Evolutionary conservation across 2,113 vertebrate species (phyloP), one percentile per base, ranked within the genome.

Genomic region (Grallaria varia): DNA sequence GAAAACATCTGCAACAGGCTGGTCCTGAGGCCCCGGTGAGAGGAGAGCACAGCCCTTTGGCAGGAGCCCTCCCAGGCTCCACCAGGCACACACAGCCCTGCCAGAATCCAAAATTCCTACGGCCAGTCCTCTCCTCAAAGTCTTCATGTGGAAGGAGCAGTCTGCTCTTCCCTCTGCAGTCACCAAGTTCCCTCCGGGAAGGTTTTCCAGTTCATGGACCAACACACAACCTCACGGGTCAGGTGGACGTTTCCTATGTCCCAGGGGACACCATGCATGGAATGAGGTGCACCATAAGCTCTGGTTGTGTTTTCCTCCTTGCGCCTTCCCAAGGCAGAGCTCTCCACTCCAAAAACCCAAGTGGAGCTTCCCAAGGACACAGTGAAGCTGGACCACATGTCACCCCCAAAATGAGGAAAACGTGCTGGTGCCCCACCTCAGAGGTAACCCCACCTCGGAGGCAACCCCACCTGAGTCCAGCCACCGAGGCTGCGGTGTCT

Each of bases 401-500:
- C 16, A 5, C 10, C 25, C 25, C 22, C 28, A 49, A 49, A 2
- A 30, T 9, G 17, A 22, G 17, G 4, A 17, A 23, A 3, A 28
- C 49, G 49, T 42, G 12, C 49, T 56, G 6, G n/a, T 56, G 16
- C 23, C 45, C 45, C 58, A 39, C 33, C 13, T 6, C 59, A 39
- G 23, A 52, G 23, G 24, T 9, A 12, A 25, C 11, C 44, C n/a
- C n/a, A 40, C 53, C 13, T 6, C 59, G 35, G 23, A 52, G 23
- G 24, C 9, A 12, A 25, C 11, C 44, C n/a, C n/a, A 40, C 53
- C n/a, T 69, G 37, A 55, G 31, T 39, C 21, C 55, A 66, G 0
- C 5, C 45, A 39, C 0, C 5, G 9, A 13, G 4, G 6, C 1
- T 30, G 42, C 27, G 10, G 1, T 6, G 2, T 27, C 25, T 31